Conservation (phyloP, 2,797 vertebrate genomes). For the Sebastolobus altivelis region DNA sequence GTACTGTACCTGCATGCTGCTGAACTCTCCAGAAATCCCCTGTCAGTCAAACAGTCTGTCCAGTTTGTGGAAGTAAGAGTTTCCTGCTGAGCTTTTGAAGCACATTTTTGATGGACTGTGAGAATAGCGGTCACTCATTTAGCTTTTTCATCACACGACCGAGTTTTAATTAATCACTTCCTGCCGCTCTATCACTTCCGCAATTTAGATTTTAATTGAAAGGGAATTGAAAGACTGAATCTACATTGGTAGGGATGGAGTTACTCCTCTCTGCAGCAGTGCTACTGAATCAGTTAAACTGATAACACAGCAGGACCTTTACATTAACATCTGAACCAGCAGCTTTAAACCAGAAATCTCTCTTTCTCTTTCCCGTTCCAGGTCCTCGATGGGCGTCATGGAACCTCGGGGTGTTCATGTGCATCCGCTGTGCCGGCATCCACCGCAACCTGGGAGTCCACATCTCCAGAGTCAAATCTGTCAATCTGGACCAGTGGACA, state of each 20-base stretch:
- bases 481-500: conserved; percentile 99
- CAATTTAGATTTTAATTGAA: conserved; percentile 18
- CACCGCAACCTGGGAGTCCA: conserved; percentile 99
- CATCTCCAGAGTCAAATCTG: conserved; percentile 99
- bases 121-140: background rate
- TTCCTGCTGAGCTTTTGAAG: background rate
- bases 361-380: conserved; percentile 48
- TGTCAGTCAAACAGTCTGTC: conserved; percentile 19
- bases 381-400: conserved; percentile 99
- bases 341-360: conserved; percentile 17
- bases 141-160: conserved; percentile 1
- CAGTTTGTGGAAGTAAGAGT: background rate
- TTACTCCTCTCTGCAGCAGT: background rate
- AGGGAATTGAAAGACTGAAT: background rate
- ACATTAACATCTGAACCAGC: background rate
- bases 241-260: background rate
- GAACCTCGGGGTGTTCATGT: conserved; percentile 99
- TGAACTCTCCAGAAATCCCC: background rate
- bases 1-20: background rate
- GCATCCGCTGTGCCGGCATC: conserved; percentile 98
- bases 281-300: conserved; percentile 2
- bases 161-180: background rate
- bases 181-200: conserved; percentile 4
- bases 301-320: background rate
- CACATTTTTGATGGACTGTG: background rate